Conservation (phyloP, 2,113 vertebrate species). For the Neolamprologus fasciatus region DNA sequence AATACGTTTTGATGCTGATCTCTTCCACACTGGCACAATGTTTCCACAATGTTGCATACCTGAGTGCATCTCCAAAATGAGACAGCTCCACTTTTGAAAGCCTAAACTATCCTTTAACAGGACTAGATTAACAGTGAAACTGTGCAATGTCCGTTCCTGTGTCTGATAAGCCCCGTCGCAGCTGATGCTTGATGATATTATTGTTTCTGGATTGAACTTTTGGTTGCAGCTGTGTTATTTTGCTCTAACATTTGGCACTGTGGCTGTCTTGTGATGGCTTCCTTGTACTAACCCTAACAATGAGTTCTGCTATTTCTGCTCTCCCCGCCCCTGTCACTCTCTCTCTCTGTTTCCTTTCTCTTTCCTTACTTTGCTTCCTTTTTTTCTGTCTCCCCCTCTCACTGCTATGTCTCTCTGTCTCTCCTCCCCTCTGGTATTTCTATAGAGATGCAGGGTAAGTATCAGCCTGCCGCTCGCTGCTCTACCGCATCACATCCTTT, state of each 20-base stretch:
- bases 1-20: fast-evolving
- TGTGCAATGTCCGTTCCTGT: neutral
- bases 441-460: slow-evolving; percentile 76
- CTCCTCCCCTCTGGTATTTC: slow-evolving; percentile 18
- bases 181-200: neutral
- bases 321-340: neutral
- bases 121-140: neutral
- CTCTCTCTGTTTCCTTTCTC: neutral
- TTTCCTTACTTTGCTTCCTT: slow-evolving; percentile 15
- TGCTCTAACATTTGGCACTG: slow-evolving; percentile 49
- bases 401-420: slow-evolving; percentile 3
- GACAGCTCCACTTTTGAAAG: neutral
- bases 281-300: slow-evolving; percentile 71
- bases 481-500: neutral
- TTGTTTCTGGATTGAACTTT: slow-evolving; percentile 15
- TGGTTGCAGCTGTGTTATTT: slow-evolving; percentile 37
- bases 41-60: neutral
- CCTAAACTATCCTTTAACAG: fast-evolving
- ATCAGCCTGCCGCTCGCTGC: slow-evolving; percentile 17
- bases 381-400: neutral
- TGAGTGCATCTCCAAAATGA: neutral
- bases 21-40: no score
- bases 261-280: slow-evolving; percentile 64
- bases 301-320: slow-evolving; percentile 54
- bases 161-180: neutral